Percentiles rank a stretch among this genome's conserved stretches.
Conservation (phyloP, 2,888 invertebrate genomes). For the Cenopis cana region DNA sequence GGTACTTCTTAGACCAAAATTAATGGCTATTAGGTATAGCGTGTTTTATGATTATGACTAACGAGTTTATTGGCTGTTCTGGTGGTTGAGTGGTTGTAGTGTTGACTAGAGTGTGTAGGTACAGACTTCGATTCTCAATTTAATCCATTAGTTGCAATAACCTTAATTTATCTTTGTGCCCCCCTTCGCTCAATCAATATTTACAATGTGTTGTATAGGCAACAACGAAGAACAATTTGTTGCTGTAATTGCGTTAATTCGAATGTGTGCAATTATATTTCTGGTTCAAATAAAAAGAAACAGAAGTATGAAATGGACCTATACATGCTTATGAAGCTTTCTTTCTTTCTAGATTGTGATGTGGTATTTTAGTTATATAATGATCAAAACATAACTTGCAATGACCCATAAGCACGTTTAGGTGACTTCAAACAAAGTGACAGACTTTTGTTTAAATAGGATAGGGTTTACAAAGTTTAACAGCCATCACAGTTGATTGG, state of each 20-base stretch:
- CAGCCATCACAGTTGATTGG: conserved; percentile 75
- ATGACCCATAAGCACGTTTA: conserved; percentile 28
- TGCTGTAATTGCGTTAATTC: neutral
- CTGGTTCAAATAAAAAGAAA: conserved; percentile 69
- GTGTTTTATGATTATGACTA: no score
- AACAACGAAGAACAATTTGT: neutral
- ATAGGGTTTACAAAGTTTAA: conserved; percentile 55
- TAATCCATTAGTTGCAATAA: neutral
- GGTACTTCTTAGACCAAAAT: no score
- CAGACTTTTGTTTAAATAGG: conserved; percentile 41
- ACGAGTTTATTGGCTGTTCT: no score
- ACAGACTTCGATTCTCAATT: neutral
- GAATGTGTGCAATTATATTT: no score
- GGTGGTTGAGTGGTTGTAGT: no score
- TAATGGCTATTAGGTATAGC: no score
- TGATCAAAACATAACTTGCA: neutral
- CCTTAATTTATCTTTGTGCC: neutral
- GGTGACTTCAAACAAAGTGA: conserved; percentile 35
- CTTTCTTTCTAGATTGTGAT: neutral
- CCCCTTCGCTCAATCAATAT: neutral
- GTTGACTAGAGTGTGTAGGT: no score
- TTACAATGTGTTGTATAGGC: no score
- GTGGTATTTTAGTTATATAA: neutral
- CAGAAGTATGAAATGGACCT: conserved; percentile 51
- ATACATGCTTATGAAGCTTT: conserved; percentile 32